phyloP scores from a whole-genome alignment of 2,797 vertebrate species.

The Betta splendens region DNA sequence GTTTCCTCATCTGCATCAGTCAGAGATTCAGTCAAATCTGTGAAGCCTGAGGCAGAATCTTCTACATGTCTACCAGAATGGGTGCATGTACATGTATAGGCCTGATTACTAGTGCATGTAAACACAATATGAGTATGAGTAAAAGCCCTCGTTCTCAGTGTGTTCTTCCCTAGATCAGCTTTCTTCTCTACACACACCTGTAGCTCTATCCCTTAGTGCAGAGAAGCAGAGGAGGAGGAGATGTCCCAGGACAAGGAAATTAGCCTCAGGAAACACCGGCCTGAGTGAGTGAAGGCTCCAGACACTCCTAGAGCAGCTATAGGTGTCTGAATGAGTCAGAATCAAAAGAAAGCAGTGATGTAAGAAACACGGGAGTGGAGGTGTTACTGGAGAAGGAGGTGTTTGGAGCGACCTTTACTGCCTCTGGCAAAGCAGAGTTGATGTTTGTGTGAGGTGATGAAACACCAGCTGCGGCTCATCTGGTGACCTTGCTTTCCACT shows the following conservation, averaged over 20 bases:
- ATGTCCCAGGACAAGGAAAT: neutral
- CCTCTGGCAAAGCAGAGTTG: constrained; percentile 15
- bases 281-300: constrained; percentile 1
- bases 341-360: constrained; percentile 14
- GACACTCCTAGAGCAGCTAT: constrained; percentile 2
- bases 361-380: constrained; percentile 17
- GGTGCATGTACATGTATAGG: too few species aligned
- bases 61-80: too few species aligned
- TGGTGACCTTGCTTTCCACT: constrained; percentile 16
- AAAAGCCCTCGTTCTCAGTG: too few species aligned
- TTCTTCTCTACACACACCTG: too few species aligned
- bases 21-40: too few species aligned
- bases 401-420: constrained; percentile 29
- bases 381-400: constrained; percentile 19
- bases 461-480: constrained; percentile 20
- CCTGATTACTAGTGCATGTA: too few species aligned
- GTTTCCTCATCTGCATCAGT: too few species aligned
- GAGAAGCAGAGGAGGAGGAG: neutral
- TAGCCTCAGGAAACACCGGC: neutral
- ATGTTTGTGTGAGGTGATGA: constrained; percentile 45
- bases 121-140: too few species aligned
- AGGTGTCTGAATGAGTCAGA: constrained; percentile 4
- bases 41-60: too few species aligned
- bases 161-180: too few species aligned
- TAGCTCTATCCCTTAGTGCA: too few species aligned